phyloP scores from a whole-genome alignment of 92 coral and sea anemone genomes.

The Pocillopora grandis region DNA sequence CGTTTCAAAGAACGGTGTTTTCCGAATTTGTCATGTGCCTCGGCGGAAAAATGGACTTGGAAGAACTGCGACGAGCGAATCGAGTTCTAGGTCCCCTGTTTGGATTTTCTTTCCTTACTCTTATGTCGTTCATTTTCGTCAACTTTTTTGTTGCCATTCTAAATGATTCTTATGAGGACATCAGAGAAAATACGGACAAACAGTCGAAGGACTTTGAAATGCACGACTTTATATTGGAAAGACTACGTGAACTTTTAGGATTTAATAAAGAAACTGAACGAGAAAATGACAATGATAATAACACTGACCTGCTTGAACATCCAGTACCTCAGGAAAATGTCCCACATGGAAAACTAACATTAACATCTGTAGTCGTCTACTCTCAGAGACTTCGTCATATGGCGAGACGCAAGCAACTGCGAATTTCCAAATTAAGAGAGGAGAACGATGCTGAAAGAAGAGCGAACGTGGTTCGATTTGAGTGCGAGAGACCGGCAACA shows the following conservation, averaged over 20 bases:
- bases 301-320: background rate
- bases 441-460: background rate
- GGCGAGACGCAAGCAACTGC: slow-evolving; percentile 3
- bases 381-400: slow-evolving; percentile 21
- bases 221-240: slow-evolving; percentile 68
- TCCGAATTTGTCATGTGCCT: slow-evolving; percentile 64
- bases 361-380: background rate
- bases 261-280: background rate
- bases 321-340: background rate
- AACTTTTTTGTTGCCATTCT: slow-evolving; percentile 80
- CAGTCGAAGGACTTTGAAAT: slow-evolving; percentile 62
- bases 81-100: slow-evolving; percentile 63
- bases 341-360: background rate
- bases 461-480: background rate
- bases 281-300: background rate
- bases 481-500: background rate
- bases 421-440: background rate
- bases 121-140: slow-evolving; percentile 63
- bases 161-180: slow-evolving; percentile 61
- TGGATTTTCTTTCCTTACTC: slow-evolving; percentile 53
- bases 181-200: slow-evolving; percentile 52
- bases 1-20: slow-evolving; percentile 49
- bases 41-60: slow-evolving; percentile 49
- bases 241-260: slow-evolving; percentile 48
- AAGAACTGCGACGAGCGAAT: slow-evolving; percentile 39